Percentiles rank a stretch among this genome's conserved stretches.
phyloP scores from a whole-genome alignment of 2,888 invertebrate species.

The Scaptomyza caliginosa region DNA sequence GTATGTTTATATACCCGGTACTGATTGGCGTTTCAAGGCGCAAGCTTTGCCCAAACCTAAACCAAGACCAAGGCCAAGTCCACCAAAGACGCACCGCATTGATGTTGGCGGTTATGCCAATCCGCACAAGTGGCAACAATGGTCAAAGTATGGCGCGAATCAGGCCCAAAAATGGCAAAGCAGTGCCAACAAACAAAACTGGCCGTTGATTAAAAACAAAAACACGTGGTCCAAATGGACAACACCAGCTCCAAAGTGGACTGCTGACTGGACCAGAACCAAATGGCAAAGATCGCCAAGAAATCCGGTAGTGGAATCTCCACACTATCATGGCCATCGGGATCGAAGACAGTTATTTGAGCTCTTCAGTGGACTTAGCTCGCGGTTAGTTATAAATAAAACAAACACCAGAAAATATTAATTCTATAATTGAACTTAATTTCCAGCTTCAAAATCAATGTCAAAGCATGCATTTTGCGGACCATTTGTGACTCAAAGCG shows the following conservation, averaged over 20 bases:
- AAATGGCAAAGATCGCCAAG: slow-evolving; percentile 5
- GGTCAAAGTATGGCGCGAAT: slow-evolving; percentile 51
- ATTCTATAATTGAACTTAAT: not conserved
- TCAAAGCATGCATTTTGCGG: slow-evolving; percentile 86
- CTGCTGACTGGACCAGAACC: slow-evolving; percentile 26
- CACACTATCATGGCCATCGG: slow-evolving; percentile 73
- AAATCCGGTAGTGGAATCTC: not conserved
- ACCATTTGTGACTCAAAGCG: slow-evolving; percentile 88
- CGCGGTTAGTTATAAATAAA: slow-evolving; percentile 59
- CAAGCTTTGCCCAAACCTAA: slow-evolving; percentile 56
- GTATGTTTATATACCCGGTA: slow-evolving; percentile 76
- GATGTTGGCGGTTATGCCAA: slow-evolving; percentile 48
- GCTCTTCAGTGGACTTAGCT: slow-evolving; percentile 70
- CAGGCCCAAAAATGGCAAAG: slow-evolving; percentile 44
- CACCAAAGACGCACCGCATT: slow-evolving; percentile 65
- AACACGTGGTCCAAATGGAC: slow-evolving; percentile 66
- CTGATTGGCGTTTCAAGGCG: slow-evolving; percentile 74
- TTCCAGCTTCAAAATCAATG: slow-evolving; percentile 77
- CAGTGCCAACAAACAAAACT: slow-evolving; percentile 1
- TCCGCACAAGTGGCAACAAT: slow-evolving; percentile 68
- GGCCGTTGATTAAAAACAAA: slow-evolving; percentile 10
- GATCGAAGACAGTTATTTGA: slow-evolving; percentile 80
- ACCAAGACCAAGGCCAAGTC: not conserved
- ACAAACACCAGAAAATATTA: too few relatives aligned
- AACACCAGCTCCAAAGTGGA: slow-evolving; percentile 58